These are phyloP conservation scores for Watsonalla cultraria DNA, from an alignment of 2,888 invertebrate genomes.

Conservation along the genomic window DNA sequence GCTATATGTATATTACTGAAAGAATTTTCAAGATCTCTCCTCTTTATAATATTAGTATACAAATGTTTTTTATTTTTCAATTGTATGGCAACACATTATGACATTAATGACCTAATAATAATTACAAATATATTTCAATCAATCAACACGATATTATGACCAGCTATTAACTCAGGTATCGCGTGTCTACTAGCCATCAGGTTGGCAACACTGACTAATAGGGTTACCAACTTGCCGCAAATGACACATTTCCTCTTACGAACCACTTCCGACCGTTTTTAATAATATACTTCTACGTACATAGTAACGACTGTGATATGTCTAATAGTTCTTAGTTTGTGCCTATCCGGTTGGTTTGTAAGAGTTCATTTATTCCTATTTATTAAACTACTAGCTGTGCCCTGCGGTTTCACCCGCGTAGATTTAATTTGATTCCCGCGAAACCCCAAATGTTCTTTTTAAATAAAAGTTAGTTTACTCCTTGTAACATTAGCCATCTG, in stretches of 20 bases:
- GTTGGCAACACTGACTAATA: constrained; percentile 57
- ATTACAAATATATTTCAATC: neutral
- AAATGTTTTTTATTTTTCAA: no score
- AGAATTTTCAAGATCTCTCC: no score
- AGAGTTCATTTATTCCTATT: no score
- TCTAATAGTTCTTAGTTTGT: neutral
- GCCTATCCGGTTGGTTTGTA: no score
- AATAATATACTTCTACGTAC: constrained; percentile 7
- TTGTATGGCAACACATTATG: neutral
- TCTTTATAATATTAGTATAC: no score
- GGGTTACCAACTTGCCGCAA: constrained; percentile 43
- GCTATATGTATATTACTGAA: no score
- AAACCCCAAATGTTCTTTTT: no score
- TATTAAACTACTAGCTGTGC: no score
- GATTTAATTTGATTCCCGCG: no score
- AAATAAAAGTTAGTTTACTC: no score
- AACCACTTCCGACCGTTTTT: constrained; percentile 35
- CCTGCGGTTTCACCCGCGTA: no score
- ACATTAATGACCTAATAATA: neutral
- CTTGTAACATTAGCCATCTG: no score
- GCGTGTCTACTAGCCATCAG: constrained; percentile 38
- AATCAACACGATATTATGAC: neutral
- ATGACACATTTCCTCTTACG: constrained; percentile 39
- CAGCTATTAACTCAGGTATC: constrained; percentile 7
- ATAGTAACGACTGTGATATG: neutral